phyloP scores from a whole-genome alignment of 2,797 vertebrate species.

The Chaunax sp. region DNA sequence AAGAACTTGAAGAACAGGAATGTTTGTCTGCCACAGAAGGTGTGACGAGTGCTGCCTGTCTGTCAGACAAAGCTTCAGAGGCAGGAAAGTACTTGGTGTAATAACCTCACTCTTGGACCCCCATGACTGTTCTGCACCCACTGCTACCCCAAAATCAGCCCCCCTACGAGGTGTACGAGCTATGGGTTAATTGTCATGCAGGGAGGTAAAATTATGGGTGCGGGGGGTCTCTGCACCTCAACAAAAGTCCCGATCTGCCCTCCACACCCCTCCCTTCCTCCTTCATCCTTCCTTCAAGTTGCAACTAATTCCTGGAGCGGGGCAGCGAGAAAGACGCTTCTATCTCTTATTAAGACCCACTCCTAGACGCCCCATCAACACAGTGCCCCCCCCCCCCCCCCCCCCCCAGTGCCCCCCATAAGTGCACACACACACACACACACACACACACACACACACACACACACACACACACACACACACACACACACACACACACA shows the following conservation, averaged over 20 bases:
- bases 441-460: conserved; percentile 34
- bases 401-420: background rate
- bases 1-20: conserved; percentile 67
- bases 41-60: conserved; percentile 54
- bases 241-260: conserved; percentile 70
- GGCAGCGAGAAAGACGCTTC: conserved; percentile 73
- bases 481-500: conserved; percentile 35
- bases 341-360: conserved; percentile 83
- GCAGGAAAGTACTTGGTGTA: conserved; percentile 69
- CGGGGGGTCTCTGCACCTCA: conserved; percentile 81
- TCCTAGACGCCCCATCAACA: conserved; percentile 75
- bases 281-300: conserved; percentile 79
- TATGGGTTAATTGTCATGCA: conserved; percentile 84
- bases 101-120: conserved; percentile 73
- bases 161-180: conserved; percentile 72
- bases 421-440: conserved; percentile 41
- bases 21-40: conserved; percentile 39
- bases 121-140: conserved; percentile 66
- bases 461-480: conserved; percentile 29
- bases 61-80: conserved; percentile 71
- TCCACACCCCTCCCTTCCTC: conserved; percentile 30
- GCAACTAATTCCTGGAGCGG: conserved; percentile 81
- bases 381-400: conserved; percentile 25
- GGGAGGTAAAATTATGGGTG: conserved; percentile 80
- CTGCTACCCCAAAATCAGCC: conserved; percentile 60